These are phyloP conservation scores for Trichopoda pennipes DNA, from an alignment of 2,888 invertebrate species.

Conservation along the genomic window DNA sequence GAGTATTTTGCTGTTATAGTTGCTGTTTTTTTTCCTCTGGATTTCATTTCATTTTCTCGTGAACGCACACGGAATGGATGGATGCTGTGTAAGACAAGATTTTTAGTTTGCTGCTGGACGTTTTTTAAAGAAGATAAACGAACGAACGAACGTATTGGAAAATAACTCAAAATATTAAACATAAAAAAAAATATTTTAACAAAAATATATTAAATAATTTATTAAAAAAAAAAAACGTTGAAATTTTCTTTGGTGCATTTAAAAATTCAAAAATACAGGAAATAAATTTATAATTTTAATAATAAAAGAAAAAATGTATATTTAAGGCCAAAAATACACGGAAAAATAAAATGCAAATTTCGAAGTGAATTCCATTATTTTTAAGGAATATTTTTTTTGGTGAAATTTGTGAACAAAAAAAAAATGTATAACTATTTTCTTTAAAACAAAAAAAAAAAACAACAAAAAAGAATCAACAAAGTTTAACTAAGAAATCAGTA, in stretches of 20 bases:
- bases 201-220: slow-evolving; percentile 31
- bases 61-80: slow-evolving; percentile 43
- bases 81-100: slow-evolving; percentile 66
- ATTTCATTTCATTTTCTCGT: slow-evolving; percentile 57
- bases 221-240: slow-evolving; percentile 34
- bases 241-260: slow-evolving; percentile 14
- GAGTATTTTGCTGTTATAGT: slow-evolving; percentile 60
- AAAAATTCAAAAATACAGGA: slow-evolving; percentile 6
- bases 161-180: slow-evolving; percentile 10
- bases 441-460: slow-evolving; percentile 9
- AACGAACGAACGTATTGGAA: slow-evolving; percentile 48
- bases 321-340: background rate
- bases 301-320: slow-evolving; percentile 3
- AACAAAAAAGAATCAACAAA: too few relatives aligned
- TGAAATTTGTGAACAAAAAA: slow-evolving; percentile 50
- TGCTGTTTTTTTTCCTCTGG: slow-evolving; percentile 48
- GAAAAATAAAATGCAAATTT: slow-evolving; percentile 47
- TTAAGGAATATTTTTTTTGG: slow-evolving; percentile 52
- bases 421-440: slow-evolving; percentile 66
- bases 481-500: slow-evolving; percentile 6
- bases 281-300: background rate
- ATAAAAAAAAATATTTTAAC: slow-evolving; percentile 33
- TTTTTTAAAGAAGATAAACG: slow-evolving; percentile 65
- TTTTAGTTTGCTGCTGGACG: slow-evolving; percentile 68
- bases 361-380: slow-evolving; percentile 26